phyloP scores from a whole-genome alignment of 2,113 vertebrate species.

The Forbesichthys agassizii region DNA sequence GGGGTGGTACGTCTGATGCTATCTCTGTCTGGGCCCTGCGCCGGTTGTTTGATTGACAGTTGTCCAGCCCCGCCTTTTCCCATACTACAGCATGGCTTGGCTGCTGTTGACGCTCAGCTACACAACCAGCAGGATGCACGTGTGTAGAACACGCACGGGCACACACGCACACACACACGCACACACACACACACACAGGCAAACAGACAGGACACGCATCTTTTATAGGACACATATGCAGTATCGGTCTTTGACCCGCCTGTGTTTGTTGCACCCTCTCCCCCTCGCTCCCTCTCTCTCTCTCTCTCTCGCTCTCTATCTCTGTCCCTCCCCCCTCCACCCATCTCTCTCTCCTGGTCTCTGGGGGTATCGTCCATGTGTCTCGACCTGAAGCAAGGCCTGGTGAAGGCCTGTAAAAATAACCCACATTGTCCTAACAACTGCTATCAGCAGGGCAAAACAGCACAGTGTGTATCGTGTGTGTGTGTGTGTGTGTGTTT shows the following conservation, averaged over 20 bases:
- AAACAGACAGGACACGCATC: too few relatives aligned
- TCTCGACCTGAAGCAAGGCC: too few relatives aligned
- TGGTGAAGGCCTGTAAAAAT: constrained; percentile 54
- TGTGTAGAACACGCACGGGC: not conserved
- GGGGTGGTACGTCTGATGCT: constrained; percentile 71
- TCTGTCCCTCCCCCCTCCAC: not conserved
- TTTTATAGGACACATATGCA: too few relatives aligned
- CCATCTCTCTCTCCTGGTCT: constrained; percentile 42
- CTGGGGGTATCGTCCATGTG: constrained; percentile 16
- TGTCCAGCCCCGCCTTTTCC: constrained; percentile 54
- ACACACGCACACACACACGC: not conserved
- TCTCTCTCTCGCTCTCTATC: not conserved
- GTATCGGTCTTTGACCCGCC: not conserved
- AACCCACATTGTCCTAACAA: constrained; percentile 67
- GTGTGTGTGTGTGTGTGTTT: constrained; percentile 35
- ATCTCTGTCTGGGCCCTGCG: constrained; percentile 58
- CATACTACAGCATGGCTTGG: constrained; percentile 27
- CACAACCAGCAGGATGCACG: not conserved
- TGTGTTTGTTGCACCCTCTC: not conserved
- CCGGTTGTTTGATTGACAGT: constrained; percentile 62
- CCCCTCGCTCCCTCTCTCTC: not conserved
- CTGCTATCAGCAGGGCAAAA: too few relatives aligned
- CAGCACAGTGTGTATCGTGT: too few relatives aligned
- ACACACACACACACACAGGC: constrained; percentile 36
- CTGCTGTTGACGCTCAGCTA: constrained; percentile 29